Conservation (phyloP, 2,113 vertebrate genomes). For the Sceloporus tristichus region DNA sequence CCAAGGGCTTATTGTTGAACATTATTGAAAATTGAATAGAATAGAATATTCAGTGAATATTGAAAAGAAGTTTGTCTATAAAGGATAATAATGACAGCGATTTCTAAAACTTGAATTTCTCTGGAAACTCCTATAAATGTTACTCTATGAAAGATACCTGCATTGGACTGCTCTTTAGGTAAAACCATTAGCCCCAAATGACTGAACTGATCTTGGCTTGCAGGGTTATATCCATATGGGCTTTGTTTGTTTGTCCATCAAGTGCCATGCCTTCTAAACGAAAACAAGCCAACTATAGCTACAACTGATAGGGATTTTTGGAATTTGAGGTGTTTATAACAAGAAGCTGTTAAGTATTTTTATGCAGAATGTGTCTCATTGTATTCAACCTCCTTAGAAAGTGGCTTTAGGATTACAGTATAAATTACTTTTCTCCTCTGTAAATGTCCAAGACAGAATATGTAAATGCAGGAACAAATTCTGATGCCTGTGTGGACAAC, state of each 20-base stretch:
- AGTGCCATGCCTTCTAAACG: neutral
- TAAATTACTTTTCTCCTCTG: neutral
- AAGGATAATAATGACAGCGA: conserved; percentile 77
- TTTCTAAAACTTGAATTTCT: conserved; percentile 38
- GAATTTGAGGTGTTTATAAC: neutral
- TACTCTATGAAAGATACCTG: conserved; percentile 42
- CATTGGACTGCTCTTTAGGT: conserved; percentile 14
- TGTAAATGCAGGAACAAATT: neutral
- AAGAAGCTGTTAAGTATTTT: neutral
- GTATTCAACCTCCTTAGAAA: neutral
- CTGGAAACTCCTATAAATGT: conserved; percentile 46
- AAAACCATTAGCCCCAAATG: neutral
- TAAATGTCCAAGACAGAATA: neutral
- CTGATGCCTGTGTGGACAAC: neutral
- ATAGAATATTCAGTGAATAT: too few species aligned
- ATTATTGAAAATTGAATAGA: conserved; percentile 67
- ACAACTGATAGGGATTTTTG: neutral
- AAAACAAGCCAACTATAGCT: neutral
- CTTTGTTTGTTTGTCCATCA: neutral
- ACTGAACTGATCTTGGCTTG: neutral
- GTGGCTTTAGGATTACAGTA: neutral
- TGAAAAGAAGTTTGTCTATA: conserved; percentile 84
- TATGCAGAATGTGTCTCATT: neutral
- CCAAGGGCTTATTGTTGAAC: conserved; percentile 86
- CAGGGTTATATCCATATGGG: neutral